A percentile compares a stretch with the other conserved stretches of the same genome.
Conservation (phyloP, 2,113 vertebrate genomes). For the Eonycteris spelaea region DNA sequence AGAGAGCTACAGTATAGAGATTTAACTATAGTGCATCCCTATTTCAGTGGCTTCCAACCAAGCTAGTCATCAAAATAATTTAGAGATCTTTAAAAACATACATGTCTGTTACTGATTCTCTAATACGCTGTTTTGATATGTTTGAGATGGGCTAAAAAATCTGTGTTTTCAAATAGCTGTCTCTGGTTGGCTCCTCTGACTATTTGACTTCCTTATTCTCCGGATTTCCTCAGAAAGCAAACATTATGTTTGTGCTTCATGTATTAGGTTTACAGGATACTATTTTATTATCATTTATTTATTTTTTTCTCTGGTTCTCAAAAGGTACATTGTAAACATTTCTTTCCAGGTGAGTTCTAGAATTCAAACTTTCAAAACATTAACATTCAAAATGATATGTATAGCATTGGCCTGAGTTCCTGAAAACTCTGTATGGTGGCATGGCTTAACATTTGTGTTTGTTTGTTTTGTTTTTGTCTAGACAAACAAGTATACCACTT, state of each 20-base stretch:
- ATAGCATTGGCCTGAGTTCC: background rate
- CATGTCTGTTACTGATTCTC: background rate
- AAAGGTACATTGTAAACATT: background rate
- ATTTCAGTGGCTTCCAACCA: background rate
- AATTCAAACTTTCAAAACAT: background rate
- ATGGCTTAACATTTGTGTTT: background rate
- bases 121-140: background rate
- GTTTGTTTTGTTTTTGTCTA: background rate
- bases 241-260: background rate
- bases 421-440: background rate
- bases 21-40: background rate
- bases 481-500: background rate
- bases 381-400: background rate
- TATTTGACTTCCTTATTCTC: background rate
- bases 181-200: background rate
- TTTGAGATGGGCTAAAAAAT: background rate
- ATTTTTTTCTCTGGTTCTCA: background rate
- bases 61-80: background rate
- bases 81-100: background rate
- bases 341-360: background rate
- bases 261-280: background rate
- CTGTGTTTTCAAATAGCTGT: background rate
- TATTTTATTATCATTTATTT: constrained; percentile 11
- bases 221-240: background rate
- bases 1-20: background rate